Percentiles rank a stretch among this genome's conserved stretches.
Evolutionary conservation across 1,140 invertebrate species (phyloP).

Genomic region (Philaenus spumarius): DNA sequence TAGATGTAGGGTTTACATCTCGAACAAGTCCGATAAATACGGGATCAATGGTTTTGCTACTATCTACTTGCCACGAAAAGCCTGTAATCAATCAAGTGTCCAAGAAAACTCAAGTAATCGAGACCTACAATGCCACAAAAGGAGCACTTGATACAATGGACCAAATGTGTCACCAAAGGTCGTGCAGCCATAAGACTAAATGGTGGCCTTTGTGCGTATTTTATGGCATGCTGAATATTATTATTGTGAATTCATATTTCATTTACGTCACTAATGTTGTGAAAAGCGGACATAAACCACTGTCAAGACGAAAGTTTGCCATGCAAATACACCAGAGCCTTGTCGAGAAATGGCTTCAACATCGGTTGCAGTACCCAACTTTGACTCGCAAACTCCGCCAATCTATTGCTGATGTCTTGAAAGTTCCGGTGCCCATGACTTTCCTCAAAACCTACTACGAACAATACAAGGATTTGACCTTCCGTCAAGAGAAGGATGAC

Average conservation of each 20-base stretch:
- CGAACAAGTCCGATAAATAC: too few species aligned
- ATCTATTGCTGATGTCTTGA: too few species aligned
- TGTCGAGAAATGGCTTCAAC: not conserved
- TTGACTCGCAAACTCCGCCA: too few species aligned
- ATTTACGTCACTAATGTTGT: not conserved
- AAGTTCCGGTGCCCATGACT: not conserved
- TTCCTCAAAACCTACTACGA: slow-evolving; percentile 1
- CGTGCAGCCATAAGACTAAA: not conserved
- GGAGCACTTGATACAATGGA: not conserved
- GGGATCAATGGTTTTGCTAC: too few species aligned
- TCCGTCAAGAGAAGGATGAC: slow-evolving; percentile 9
- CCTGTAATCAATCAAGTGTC: too few species aligned
- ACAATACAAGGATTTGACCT: slow-evolving; percentile 9
- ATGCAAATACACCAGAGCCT: not conserved
- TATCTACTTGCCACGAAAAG: too few species aligned
- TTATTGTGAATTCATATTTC: not conserved
- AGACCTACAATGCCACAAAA: too few species aligned
- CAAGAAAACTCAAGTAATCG: too few species aligned
- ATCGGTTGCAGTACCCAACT: slow-evolving; percentile 3
- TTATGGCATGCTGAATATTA: not conserved
- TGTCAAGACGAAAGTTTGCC: not conserved
- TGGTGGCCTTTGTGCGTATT: not conserved
- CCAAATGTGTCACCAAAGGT: too few species aligned
- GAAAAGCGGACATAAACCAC: slow-evolving; percentile 1
- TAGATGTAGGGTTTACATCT: too few species aligned